Percentiles rank a stretch among this genome's conserved stretches.
phyloP scores from a whole-genome alignment of 2,113 vertebrate genomes.

The Callaeas wilsoni region DNA sequence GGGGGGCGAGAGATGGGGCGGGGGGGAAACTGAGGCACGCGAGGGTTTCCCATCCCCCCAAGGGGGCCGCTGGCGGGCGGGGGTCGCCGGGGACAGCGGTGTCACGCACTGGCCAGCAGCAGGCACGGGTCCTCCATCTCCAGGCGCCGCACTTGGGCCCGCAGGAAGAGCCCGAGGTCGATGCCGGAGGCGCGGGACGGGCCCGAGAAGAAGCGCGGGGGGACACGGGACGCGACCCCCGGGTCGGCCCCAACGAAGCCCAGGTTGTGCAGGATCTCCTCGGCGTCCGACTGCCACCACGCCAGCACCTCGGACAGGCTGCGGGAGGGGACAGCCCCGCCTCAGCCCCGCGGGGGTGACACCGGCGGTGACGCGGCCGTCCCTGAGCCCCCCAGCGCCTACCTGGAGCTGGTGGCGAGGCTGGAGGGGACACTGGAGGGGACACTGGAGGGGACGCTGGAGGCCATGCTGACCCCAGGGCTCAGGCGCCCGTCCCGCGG shows the following conservation, averaged over 20 bases:
- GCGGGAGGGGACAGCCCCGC: neutral
- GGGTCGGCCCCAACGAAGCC: constrained; percentile 83
- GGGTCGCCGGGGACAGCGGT: accelerated
- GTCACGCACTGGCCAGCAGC: constrained; percentile 80
- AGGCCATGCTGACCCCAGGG: constrained; percentile 81
- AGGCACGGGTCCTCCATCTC: constrained; percentile 86
- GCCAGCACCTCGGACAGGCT: constrained; percentile 80
- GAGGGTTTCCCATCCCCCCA: neutral
- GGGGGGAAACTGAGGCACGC: no score
- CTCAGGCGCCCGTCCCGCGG: constrained; percentile 14
- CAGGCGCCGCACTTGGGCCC: constrained; percentile 80
- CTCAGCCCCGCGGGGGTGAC: neutral
- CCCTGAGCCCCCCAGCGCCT: neutral
- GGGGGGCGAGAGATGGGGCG: no score
- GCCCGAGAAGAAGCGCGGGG: constrained; percentile 84
- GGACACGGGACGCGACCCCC: constrained; percentile 77
- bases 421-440: constrained; percentile 57
- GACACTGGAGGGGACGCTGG: constrained; percentile 53
- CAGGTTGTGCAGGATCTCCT: constrained; percentile 83
- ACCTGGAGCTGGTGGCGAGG: constrained; percentile 81
- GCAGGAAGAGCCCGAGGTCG: constrained; percentile 88
- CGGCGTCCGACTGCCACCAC: constrained; percentile 80
- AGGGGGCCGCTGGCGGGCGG: neutral
- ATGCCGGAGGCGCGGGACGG: constrained; percentile 86
- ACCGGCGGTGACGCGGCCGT: accelerated